Percentiles rank a stretch among this genome's conserved stretches.
Conservation (phyloP, 2,797 vertebrate genomes). For the Scarus forsteni region DNA sequence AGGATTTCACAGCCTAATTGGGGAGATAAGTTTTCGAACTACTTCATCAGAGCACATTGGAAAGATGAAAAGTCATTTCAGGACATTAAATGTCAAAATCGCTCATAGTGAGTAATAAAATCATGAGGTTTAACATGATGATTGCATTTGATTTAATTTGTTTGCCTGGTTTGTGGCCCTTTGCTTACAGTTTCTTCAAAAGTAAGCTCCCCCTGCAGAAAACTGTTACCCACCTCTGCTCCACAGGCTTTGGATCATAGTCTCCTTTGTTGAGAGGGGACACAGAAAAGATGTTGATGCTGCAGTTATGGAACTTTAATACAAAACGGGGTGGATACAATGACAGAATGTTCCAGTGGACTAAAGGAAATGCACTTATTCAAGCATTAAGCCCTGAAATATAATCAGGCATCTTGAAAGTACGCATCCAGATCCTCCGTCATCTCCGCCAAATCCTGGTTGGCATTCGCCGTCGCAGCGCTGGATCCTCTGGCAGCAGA, state of each 20-base stretch:
- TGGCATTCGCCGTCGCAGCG: constrained; percentile 41
- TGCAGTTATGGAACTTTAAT: constrained; percentile 28
- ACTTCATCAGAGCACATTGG: constrained; percentile 17
- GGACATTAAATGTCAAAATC: constrained; percentile 63
- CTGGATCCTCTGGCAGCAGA: constrained; percentile 34
- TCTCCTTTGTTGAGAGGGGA: not conserved
- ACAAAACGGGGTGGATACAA: constrained; percentile 7
- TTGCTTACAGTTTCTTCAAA: constrained; percentile 5
- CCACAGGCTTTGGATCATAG: not conserved
- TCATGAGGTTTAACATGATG: not conserved
- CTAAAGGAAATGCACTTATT: not conserved
- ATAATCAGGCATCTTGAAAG: constrained; percentile 83
- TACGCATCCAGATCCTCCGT: constrained; percentile 88
- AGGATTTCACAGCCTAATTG: constrained; percentile 32
- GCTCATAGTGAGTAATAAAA: constrained; percentile 41
- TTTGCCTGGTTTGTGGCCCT: too few relatives aligned
- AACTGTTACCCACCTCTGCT: constrained; percentile 24
- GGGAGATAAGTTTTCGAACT: constrained; percentile 24
- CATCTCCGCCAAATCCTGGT: constrained; percentile 69
- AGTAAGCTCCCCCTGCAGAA: constrained; percentile 9
- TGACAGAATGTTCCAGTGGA: not conserved
- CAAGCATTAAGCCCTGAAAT: not conserved
- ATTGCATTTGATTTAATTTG: too few relatives aligned
- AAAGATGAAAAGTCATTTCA: constrained; percentile 51
- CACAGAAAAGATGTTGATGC: not conserved